Conservation (phyloP, 2,797 vertebrate genomes). For the Rachycentron canadum region DNA sequence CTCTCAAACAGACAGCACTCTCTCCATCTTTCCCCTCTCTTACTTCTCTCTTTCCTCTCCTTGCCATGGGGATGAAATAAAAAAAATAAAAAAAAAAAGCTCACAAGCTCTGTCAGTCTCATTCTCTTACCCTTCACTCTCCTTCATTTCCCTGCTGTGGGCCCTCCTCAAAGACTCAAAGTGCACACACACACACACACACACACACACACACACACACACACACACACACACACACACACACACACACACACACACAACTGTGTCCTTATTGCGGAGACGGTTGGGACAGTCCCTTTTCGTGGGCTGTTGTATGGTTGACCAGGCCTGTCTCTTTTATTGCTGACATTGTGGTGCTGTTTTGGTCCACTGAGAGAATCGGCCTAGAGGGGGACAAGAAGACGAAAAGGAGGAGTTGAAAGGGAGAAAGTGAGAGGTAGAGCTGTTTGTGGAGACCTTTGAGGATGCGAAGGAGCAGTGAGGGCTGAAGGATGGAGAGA, state of each 20-base stretch:
- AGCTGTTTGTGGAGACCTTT: not conserved
- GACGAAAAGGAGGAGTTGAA: not conserved
- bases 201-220: slow-evolving; percentile 22
- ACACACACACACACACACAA: slow-evolving; percentile 29
- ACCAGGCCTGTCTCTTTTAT: slow-evolving; percentile 57
- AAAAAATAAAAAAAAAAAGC: slow-evolving; percentile 6
- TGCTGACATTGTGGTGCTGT: slow-evolving; percentile 27
- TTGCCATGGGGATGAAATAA: slow-evolving; percentile 35
- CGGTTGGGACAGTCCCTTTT: slow-evolving; percentile 39
- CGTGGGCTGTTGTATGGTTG: slow-evolving; percentile 49
- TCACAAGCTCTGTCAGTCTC: slow-evolving; percentile 29
- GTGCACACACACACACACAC: slow-evolving; percentile 19
- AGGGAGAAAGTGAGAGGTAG: not conserved
- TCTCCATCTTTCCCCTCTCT: slow-evolving; percentile 23
- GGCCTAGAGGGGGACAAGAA: slow-evolving; percentile 10
- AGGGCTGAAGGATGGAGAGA: slow-evolving; percentile 6
- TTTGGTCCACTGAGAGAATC: slow-evolving; percentile 31
- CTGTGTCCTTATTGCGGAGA: slow-evolving; percentile 12
- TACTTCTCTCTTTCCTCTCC: slow-evolving; percentile 25
- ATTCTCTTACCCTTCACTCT: slow-evolving; percentile 44
- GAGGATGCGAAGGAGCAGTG: not conserved
- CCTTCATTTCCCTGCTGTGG: slow-evolving; percentile 27
- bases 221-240: slow-evolving; percentile 22
- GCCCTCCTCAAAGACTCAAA: slow-evolving; percentile 13
- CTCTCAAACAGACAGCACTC: slow-evolving; percentile 24